Conservation (phyloP, 2,888 invertebrate genomes). For the Litoditis marina region DNA sequence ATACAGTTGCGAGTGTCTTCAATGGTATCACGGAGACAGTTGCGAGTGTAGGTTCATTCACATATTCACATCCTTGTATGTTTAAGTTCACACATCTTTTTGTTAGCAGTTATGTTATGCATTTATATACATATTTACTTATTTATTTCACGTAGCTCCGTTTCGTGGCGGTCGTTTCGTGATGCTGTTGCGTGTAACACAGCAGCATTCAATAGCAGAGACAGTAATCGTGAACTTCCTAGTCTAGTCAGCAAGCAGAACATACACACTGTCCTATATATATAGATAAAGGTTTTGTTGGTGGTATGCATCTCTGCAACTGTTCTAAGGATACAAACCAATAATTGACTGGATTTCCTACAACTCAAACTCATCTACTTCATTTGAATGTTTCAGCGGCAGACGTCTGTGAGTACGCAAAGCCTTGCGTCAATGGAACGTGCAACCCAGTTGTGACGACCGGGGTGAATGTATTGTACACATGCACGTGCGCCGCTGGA, state of each 20-base stretch:
- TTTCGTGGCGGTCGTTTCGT: too few species aligned
- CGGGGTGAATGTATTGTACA: conserved; percentile 14
- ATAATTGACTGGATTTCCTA: too few species aligned
- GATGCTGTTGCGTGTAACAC: too few species aligned
- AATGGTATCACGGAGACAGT: conserved; percentile 16
- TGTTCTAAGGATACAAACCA: too few species aligned
- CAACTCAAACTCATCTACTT: too few species aligned
- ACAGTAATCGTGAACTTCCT: too few species aligned
- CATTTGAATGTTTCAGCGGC: conserved; percentile 16
- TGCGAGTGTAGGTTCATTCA: conserved; percentile 14
- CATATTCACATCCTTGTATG: not conserved
- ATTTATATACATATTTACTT: not conserved
- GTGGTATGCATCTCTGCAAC: too few species aligned
- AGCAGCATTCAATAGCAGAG: too few species aligned
- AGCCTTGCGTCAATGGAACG: conserved; percentile 31
- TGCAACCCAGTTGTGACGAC: conserved; percentile 17
- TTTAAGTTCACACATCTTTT: not conserved
- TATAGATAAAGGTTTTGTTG: too few species aligned
- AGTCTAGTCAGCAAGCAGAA: too few species aligned
- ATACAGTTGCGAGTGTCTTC: conserved; percentile 23
- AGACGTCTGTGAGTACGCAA: conserved; percentile 25
- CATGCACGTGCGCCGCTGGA: conserved; percentile 30
- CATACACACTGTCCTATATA: too few species aligned
- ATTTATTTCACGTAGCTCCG: too few species aligned
- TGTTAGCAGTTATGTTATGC: not conserved